Evolutionary conservation across 2,797 vertebrate species (phyloP).

Genomic region (Diplodus sargus): DNA sequence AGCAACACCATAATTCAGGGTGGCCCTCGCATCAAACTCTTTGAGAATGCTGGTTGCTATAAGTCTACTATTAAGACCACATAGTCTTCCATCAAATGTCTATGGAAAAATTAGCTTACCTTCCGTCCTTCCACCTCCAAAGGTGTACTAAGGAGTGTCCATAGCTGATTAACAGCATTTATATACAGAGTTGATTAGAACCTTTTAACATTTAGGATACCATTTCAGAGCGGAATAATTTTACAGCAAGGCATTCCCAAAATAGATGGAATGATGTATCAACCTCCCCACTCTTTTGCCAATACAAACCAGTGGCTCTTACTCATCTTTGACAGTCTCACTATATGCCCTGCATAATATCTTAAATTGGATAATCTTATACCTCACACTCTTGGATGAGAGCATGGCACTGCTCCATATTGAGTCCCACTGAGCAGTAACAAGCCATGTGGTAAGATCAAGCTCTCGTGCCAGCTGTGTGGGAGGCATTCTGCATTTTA

Average conservation of each 20-base stretch:
- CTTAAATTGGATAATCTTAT: constrained; percentile 60
- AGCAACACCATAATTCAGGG: constrained; percentile 21
- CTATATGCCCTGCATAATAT: constrained; percentile 48
- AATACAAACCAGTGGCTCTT: constrained; percentile 46
- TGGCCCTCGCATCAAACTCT: constrained; percentile 21
- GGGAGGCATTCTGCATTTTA: constrained; percentile 52
- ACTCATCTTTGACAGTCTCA: constrained; percentile 45
- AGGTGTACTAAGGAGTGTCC: neutral
- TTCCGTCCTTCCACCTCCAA: neutral
- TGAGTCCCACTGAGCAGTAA: constrained; percentile 34
- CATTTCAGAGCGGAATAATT: constrained; percentile 6
- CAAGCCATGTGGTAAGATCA: constrained; percentile 23
- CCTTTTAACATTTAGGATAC: neutral
- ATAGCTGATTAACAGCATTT: constrained; percentile 2
- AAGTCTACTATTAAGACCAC: constrained; percentile 21
- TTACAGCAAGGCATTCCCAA: constrained; percentile 18
- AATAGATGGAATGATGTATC: constrained; percentile 32
- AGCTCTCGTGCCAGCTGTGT: constrained; percentile 51
- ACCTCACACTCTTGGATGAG: constrained; percentile 41
- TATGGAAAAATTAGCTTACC: neutral
- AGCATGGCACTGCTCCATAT: constrained; percentile 31
- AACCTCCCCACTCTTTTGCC: constrained; percentile 11
- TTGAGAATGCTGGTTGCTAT: constrained; percentile 1
- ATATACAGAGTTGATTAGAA: neutral
- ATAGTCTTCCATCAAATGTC: constrained; percentile 17